phyloP scores from a whole-genome alignment of 37 sponge, comb jelly and placozoan genomes.

The Hexactinellida sp. region DNA sequence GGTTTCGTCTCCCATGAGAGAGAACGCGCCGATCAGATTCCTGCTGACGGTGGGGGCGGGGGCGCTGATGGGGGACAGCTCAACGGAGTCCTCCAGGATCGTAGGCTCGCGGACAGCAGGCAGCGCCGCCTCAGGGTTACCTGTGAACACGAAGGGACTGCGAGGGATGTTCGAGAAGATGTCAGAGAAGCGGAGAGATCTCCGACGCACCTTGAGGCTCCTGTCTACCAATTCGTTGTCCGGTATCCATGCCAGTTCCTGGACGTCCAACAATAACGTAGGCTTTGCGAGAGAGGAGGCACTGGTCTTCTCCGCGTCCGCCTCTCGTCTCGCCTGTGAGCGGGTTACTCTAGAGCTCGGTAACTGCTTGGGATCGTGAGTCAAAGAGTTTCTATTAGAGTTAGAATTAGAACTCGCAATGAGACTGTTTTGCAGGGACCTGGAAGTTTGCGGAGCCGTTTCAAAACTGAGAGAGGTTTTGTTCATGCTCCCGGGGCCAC shows the following conservation, averaged over 20 bases:
- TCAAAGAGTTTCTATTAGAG: background rate
- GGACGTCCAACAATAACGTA: background rate
- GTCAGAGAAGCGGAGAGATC: background rate
- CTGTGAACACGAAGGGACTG: conserved; percentile 5
- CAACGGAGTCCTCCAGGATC: background rate
- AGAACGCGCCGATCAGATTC: background rate
- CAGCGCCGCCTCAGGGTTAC: background rate
- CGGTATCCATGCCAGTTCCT: background rate
- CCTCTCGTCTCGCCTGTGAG: background rate
- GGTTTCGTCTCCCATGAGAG: background rate
- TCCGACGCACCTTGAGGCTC: background rate
- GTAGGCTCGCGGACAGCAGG: background rate
- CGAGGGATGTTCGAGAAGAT: background rate
- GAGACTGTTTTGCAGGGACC: background rate
- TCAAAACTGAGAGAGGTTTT: background rate
- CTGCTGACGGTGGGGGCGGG: background rate
- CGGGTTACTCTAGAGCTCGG: background rate
- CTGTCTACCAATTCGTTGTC: background rate
- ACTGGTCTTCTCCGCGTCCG: background rate
- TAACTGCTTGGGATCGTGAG: background rate
- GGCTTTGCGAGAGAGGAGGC: background rate
- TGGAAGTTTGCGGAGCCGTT: background rate
- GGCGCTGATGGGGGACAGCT: background rate
- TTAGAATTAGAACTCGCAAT: background rate
- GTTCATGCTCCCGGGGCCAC: background rate